Evolutionary conservation across 2,888 invertebrate species (phyloP).

Genomic region (Amphiduros pacificus): DNA sequence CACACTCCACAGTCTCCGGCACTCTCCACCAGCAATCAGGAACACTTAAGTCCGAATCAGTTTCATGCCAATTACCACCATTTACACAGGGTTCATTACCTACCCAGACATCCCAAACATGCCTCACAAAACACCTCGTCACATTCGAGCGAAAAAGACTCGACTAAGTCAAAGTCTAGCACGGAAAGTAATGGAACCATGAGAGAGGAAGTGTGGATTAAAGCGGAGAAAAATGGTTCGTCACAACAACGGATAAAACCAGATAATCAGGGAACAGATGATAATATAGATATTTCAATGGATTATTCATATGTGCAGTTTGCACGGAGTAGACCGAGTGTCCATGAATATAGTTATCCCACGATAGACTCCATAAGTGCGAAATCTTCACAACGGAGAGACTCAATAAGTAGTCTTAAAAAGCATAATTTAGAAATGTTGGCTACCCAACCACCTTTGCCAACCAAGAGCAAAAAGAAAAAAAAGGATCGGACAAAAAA

Average conservation of each 20-base stretch:
- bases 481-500: conserved; percentile 36
- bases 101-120: conserved; percentile 1
- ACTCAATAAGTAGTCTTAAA: conserved; percentile 42
- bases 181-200: background rate
- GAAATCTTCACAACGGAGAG: conserved; percentile 39
- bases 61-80: conserved; percentile 30
- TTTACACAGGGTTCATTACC: conserved; percentile 68
- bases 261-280: conserved; percentile 19
- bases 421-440: conserved; percentile 50
- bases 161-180: conserved; percentile 9
- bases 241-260: conserved; percentile 12
- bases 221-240: conserved; percentile 14
- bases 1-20: conserved; percentile 29
- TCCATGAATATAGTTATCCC: conserved; percentile 88
- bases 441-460: conserved; percentile 60
- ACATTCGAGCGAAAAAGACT: conserved; percentile 5
- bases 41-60: conserved; percentile 1
- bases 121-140: conserved; percentile 2
- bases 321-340: conserved; percentile 64
- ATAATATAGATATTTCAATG: conserved; percentile 23
- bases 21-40: background rate
- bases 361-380: conserved; percentile 56
- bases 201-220: conserved; percentile 25
- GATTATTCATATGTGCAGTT: conserved; percentile 73
- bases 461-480: conserved; percentile 41